phyloP scores from a whole-genome alignment of 1,140 invertebrate species.

The Pseudomyrmex cubaensis region DNA sequence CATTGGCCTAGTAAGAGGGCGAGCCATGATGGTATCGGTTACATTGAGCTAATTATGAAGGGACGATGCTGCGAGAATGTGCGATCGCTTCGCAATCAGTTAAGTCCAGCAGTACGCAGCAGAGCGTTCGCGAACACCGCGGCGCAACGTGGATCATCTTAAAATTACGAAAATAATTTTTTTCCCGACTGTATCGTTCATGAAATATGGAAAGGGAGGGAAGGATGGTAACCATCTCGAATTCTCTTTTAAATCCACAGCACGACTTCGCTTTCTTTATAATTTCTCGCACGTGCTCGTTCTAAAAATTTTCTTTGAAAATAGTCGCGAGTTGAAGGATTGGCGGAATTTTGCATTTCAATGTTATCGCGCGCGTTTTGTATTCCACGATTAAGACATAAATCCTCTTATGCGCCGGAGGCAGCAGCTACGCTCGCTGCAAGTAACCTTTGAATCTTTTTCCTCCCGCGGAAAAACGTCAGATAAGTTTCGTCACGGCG shows the following conservation, averaged over 20 bases:
- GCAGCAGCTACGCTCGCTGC: background rate
- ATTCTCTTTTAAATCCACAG: background rate
- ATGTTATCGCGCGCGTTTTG: constrained; percentile 2
- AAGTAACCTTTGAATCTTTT: constrained; percentile 6
- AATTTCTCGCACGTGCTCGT: background rate
- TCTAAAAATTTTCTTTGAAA: constrained; percentile 1
- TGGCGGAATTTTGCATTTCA: background rate
- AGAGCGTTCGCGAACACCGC: no score
- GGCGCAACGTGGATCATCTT: background rate
- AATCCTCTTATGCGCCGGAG: constrained; percentile 7
- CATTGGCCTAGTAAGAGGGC: constrained; percentile 53
- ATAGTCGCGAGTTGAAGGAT: background rate
- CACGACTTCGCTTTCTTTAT: background rate
- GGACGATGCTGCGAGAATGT: constrained; percentile 42
- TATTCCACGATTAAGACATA: constrained; percentile 45
- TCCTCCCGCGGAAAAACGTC: background rate
- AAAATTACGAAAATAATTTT: background rate
- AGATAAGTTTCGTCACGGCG: constrained; percentile 43
- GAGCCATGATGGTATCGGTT: constrained; percentile 45
- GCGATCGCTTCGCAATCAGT: constrained; percentile 58
- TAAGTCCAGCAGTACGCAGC: background rate
- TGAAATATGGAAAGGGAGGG: background rate
- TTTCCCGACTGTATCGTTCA: background rate
- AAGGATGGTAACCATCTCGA: background rate
- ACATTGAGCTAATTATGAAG: constrained; percentile 53